Evolutionary conservation across 2,888 invertebrate genomes (phyloP).

Genomic region (Nysson spinosus): DNA sequence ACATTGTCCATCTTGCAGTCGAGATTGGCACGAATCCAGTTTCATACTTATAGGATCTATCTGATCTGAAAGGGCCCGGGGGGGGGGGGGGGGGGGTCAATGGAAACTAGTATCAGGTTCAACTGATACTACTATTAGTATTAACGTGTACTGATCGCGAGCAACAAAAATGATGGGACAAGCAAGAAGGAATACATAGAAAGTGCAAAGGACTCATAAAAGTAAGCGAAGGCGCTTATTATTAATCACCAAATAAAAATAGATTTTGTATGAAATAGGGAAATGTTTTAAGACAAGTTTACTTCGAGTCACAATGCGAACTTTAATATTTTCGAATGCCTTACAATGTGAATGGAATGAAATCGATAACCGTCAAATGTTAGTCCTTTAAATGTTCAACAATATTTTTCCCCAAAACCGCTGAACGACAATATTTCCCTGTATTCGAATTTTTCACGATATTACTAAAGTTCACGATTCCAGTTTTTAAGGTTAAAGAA

Average conservation of each 20-base stretch:
- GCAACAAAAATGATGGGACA: not conserved
- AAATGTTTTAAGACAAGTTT: no score
- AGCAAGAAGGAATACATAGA: slow-evolving; percentile 18
- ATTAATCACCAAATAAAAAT: no score
- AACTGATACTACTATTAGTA: slow-evolving; percentile 43
- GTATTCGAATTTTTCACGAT: no score
- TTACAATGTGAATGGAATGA: no score
- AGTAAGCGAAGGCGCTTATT: not conserved
- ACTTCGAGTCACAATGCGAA: no score
- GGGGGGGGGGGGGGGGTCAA: slow-evolving; percentile 5
- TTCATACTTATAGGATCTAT: slow-evolving; percentile 9
- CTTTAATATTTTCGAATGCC: no score
- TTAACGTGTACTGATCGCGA: not conserved
- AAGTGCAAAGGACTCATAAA: not conserved
- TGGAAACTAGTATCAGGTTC: slow-evolving; percentile 1
- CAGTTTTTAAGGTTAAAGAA: not conserved
- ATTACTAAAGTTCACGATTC: not conserved
- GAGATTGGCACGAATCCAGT: slow-evolving; percentile 21
- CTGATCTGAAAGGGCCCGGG: slow-evolving; percentile 21
- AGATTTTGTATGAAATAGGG: no score
- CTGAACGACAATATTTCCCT: no score
- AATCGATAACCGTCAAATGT: no score
- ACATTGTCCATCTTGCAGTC: slow-evolving; percentile 17
- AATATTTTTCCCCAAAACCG: no score
- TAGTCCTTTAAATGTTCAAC: no score